A percentile compares a stretch with the other conserved stretches of the same genome.
phyloP scores from a whole-genome alignment of 2,888 invertebrate species.

The Hyles lineata region DNA sequence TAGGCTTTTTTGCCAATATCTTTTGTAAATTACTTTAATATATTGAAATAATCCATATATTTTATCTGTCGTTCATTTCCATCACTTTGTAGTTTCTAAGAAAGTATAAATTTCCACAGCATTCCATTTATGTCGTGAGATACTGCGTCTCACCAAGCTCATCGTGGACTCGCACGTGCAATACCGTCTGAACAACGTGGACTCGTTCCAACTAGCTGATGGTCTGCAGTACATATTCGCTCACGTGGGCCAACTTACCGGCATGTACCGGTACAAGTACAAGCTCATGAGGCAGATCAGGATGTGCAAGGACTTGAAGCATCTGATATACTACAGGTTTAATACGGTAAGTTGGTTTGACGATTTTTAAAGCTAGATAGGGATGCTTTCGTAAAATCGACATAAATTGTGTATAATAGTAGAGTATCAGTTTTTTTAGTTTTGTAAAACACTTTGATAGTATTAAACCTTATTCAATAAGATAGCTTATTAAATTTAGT shows the following conservation, averaged over 20 bases:
- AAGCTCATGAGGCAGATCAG: conserved; percentile 99
- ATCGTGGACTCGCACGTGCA: conserved; percentile 99
- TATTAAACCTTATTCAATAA: no score
- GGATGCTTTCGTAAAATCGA: no score
- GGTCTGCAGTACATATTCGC: conserved; percentile 99
- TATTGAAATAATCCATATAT: no score
- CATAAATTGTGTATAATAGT: no score
- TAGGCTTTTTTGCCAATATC: no score
- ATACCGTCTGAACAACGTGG: conserved; percentile 99
- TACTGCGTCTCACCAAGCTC: conserved; percentile 98
- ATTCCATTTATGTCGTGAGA: conserved; percentile 99
- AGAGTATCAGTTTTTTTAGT: no score
- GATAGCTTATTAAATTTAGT: no score
- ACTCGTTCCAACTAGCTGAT: conserved; percentile 99
- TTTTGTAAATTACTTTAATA: no score
- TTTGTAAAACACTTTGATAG: no score
- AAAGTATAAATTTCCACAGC: conserved; percentile 84
- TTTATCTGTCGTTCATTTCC: no score
- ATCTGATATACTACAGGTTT: conserved; percentile 99
- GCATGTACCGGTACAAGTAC: conserved; percentile 99
- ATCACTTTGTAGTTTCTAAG: no score
- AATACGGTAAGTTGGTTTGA: conserved; percentile 90
- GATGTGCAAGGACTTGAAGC: conserved; percentile 99
- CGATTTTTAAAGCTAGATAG: background rate
- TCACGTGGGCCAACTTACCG: conserved; percentile 99